Base-by-base conservation (phyloP, 1,140 invertebrate species). In the Melitaea cinxia region DNA sequence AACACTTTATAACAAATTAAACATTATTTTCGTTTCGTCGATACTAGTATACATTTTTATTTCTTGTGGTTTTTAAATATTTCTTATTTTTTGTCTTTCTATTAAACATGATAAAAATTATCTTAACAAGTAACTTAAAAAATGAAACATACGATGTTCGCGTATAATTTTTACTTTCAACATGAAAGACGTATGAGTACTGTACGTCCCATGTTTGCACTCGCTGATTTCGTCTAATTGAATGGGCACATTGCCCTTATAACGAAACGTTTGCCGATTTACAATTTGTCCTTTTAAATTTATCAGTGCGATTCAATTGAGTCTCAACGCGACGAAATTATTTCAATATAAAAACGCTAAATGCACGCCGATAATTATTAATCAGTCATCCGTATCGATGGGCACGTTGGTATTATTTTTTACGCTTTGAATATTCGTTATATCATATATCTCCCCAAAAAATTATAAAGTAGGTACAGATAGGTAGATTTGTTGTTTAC, bases 221-320 rank as follows among this genome's bases (percentile, higher is more conserved):
- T 45, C 49, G 37, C 47, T 63, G 60, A 63, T 63, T 59, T 50
- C 55, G 63, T 68, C 55, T 68, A 68, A 68, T 63, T 63, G 60
- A 63, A 68, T 68, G 52, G 42, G 37, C 50, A 61, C 56, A 60
- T 57, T 49, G 37, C 54, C 35, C 58, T 68, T 59, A 62, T 68
- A 57, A 64, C 30, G 53, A 53, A 21, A 26, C 60, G 42, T 57
- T 57, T 68, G 55, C 55, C 54, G 59, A 58, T 68, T 68, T 55
- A 39, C 49, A 58, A 58, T 58, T 65, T 65, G 49, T 50, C 35
- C 62, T 57, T 24, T 57, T 57, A 45, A 45, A 66, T 58, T 66
- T 66, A 42, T 42, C 49, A 47, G 42, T 42, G 49, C 37, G 26
- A 66, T 66, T 66, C 49, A 59, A 54, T 58, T 28, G 2, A 15